phyloP scores from a whole-genome alignment of 2,888 invertebrate species.

The Mystacides longicornis region DNA sequence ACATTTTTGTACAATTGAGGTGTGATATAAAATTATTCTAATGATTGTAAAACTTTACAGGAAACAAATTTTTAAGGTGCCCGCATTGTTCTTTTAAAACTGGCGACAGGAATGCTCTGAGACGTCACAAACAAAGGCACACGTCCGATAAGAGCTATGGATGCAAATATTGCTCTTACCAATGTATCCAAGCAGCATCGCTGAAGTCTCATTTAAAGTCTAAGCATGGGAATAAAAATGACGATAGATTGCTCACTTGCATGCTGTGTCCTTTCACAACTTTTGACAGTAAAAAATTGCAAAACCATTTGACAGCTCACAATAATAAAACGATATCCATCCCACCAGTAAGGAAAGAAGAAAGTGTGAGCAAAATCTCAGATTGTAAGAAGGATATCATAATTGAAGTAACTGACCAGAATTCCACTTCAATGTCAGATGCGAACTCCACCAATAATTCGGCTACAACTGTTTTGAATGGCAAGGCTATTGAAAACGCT shows the following conservation, averaged over 20 bases:
- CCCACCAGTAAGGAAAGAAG: neutral
- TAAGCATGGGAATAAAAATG: constrained; percentile 65
- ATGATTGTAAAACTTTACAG: constrained; percentile 34
- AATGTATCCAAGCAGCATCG: constrained; percentile 71
- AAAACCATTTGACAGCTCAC: neutral
- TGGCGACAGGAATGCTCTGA: constrained; percentile 73
- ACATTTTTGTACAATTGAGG: neutral
- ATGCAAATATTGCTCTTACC: constrained; percentile 72
- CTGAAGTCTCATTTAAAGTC: constrained; percentile 71
- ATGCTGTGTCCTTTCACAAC: constrained; percentile 55
- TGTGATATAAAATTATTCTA: too few relatives aligned
- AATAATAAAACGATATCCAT: neutral
- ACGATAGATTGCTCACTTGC: constrained; percentile 55
- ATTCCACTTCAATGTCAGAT: neutral
- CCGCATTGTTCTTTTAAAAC: constrained; percentile 63
- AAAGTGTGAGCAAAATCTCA: neutral
- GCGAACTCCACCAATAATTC: neutral
- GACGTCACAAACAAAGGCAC: constrained; percentile 72
- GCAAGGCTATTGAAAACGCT: neutral
- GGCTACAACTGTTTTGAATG: neutral
- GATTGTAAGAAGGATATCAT: neutral
- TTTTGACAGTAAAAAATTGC: constrained; percentile 43
- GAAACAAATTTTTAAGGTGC: constrained; percentile 73
- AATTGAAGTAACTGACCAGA: neutral
- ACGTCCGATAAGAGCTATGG: constrained; percentile 67